Percentiles rank a stretch among this genome's conserved stretches.
phyloP scores from a whole-genome alignment of 1,140 invertebrate genomes.

The Solen grandis region DNA sequence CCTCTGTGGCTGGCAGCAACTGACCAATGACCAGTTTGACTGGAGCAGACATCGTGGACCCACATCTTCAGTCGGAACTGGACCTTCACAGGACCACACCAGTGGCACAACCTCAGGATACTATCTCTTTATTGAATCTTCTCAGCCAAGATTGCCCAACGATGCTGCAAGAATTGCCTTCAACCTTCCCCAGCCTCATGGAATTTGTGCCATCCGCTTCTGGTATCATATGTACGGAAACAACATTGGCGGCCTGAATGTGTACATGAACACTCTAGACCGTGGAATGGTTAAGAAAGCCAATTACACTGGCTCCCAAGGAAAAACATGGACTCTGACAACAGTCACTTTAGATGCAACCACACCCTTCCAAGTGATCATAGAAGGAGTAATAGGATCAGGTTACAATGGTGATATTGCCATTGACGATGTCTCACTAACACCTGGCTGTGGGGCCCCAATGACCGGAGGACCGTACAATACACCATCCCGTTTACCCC shows the following conservation, averaged over 20 bases:
- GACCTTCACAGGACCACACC: slow-evolving; percentile 75
- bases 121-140: slow-evolving; percentile 77
- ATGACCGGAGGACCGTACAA: slow-evolving; percentile 7
- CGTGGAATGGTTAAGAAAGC: slow-evolving; percentile 49
- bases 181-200: slow-evolving; percentile 46
- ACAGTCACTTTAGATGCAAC: slow-evolving; percentile 55
- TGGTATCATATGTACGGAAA: slow-evolving; percentile 90
- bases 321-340: slow-evolving; percentile 67
- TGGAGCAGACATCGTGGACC: slow-evolving; percentile 70
- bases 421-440: slow-evolving; percentile 86
- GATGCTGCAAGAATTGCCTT: slow-evolving; percentile 68
- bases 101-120: slow-evolving; percentile 64
- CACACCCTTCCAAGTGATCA: slow-evolving; percentile 70
- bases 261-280: slow-evolving; percentile 61
- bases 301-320: slow-evolving; percentile 63
- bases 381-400: slow-evolving; percentile 85
- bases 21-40: slow-evolving; percentile 72
- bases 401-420: slow-evolving; percentile 88
- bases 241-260: slow-evolving; percentile 69
- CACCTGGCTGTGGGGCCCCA: slow-evolving; percentile 73
- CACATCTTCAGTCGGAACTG: slow-evolving; percentile 68
- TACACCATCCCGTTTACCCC: slow-evolving; percentile 42
- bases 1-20: slow-evolving; percentile 73
- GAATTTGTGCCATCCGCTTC: slow-evolving; percentile 81
- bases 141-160: slow-evolving; percentile 64